Evolutionary conservation across 2,113 vertebrate genomes (phyloP).

Genomic region (Hemibagrus wyckioides): DNA sequence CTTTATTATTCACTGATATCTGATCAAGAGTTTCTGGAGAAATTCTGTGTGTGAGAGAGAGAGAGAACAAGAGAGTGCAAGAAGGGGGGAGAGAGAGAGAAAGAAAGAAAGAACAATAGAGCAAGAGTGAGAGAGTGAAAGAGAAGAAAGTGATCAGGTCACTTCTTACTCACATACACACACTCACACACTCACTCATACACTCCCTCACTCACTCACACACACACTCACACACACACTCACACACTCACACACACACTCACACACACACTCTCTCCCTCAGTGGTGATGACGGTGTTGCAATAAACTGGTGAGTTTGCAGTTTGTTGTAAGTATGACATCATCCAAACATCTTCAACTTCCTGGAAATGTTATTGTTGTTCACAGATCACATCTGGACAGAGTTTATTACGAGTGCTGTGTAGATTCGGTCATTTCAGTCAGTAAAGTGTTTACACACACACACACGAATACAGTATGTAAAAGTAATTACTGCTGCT

Average conservation of each 20-base stretch:
- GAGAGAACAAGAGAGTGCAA: no score
- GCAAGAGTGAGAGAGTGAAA: no score
- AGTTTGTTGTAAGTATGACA: neutral
- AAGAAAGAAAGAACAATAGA: no score
- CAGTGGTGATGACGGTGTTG: no score
- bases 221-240: no score
- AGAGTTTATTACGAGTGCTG: neutral
- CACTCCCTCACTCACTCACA: neutral
- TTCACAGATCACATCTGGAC: neutral
- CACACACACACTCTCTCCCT: neutral
- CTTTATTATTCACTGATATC: neutral
- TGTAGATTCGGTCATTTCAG: neutral
- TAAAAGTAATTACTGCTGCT: conserved; percentile 39
- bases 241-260: no score
- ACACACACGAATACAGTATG: neutral
- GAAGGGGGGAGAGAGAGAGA: no score
- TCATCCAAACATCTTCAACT: neutral
- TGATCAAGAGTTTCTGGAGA: neutral
- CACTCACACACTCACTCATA: no score
- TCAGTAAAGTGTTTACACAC: neutral
- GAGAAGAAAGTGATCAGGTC: no score
- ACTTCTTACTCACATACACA: no score
- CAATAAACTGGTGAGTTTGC: neutral
- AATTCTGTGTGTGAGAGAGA: no score
- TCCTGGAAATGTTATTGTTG: neutral